phyloP scores from a whole-genome alignment of 2,888 invertebrate genomes.

The Charanyca ferruginea region DNA sequence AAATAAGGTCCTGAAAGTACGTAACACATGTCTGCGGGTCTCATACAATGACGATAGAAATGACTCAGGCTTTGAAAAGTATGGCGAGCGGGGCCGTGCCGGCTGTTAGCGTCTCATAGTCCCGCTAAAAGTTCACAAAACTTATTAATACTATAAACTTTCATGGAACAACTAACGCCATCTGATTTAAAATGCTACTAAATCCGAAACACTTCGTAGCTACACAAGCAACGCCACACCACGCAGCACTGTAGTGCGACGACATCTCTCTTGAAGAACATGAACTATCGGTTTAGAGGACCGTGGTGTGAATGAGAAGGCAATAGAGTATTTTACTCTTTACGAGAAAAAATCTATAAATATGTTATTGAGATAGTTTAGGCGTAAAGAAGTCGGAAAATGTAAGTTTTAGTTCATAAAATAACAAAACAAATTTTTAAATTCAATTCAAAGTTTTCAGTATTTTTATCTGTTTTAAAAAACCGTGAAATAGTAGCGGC shows the following conservation, averaged over 20 bases:
- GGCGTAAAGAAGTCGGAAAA: too few relatives aligned
- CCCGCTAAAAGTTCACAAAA: constrained; percentile 27
- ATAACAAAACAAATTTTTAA: too few relatives aligned
- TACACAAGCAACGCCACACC: not conserved
- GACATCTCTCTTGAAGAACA: constrained; percentile 33
- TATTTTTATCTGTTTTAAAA: too few relatives aligned
- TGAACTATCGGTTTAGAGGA: not conserved
- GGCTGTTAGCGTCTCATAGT: not conserved
- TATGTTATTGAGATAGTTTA: too few relatives aligned
- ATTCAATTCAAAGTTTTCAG: too few relatives aligned
- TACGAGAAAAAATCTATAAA: too few relatives aligned
- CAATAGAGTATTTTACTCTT: too few relatives aligned
- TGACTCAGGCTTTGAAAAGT: not conserved
- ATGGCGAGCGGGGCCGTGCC: not conserved
- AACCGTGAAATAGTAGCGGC: too few relatives aligned
- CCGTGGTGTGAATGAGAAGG: not conserved
- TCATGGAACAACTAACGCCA: constrained; percentile 40
- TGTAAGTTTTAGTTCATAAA: too few relatives aligned
- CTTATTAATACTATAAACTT: not conserved
- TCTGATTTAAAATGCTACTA: constrained; percentile 30
- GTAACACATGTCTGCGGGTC: not conserved
- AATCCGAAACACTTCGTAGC: constrained; percentile 6
- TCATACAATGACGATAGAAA: not conserved
- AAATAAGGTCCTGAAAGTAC: not conserved
- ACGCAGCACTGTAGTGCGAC: too few relatives aligned